Evolutionary conservation across 2,888 invertebrate genomes (phyloP).

Genomic region (Limnephilus marmoratus): DNA sequence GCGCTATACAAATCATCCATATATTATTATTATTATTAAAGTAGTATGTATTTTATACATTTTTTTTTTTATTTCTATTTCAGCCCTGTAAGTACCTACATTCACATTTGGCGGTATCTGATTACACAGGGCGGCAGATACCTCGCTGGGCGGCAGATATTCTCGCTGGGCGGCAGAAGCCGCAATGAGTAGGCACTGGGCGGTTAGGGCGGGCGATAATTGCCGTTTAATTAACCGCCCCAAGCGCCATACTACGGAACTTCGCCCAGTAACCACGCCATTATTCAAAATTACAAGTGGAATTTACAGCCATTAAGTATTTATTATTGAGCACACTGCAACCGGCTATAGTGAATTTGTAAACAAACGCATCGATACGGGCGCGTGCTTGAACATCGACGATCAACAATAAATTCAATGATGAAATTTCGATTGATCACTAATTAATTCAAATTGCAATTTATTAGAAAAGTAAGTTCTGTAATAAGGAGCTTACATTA

Average conservation of each 20-base stretch:
- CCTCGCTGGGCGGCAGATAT: slow-evolving; percentile 3
- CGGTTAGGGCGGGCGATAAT: slow-evolving; percentile 50
- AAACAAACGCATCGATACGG: not conserved
- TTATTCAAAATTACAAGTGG: slow-evolving; percentile 16
- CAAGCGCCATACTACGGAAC: slow-evolving; percentile 26
- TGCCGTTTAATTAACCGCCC: slow-evolving; percentile 60
- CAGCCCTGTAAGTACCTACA: not conserved
- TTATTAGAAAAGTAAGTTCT: not conserved
- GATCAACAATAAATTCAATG: not conserved
- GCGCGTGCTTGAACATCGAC: not conserved
- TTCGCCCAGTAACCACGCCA: not conserved
- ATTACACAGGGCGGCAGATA: slow-evolving; percentile 12
- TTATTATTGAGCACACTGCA: not conserved
- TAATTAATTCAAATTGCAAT: not conserved
- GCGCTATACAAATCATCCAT: too few species aligned
- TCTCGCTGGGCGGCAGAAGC: slow-evolving; percentile 8
- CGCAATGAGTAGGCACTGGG: slow-evolving; percentile 20
- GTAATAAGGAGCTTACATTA: too few species aligned
- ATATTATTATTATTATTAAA: too few species aligned
- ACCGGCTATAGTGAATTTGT: not conserved
- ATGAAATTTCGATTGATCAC: not conserved
- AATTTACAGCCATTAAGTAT: slow-evolving; percentile 10
- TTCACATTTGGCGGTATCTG: not conserved
- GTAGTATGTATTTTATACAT: too few species aligned
- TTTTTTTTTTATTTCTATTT: not conserved